A percentile compares a stretch with the other conserved stretches of the same genome.
These are phyloP conservation scores for Pleuronectes platessa DNA, from an alignment of 2,113 vertebrate species.

Conservation along the genomic window DNA sequence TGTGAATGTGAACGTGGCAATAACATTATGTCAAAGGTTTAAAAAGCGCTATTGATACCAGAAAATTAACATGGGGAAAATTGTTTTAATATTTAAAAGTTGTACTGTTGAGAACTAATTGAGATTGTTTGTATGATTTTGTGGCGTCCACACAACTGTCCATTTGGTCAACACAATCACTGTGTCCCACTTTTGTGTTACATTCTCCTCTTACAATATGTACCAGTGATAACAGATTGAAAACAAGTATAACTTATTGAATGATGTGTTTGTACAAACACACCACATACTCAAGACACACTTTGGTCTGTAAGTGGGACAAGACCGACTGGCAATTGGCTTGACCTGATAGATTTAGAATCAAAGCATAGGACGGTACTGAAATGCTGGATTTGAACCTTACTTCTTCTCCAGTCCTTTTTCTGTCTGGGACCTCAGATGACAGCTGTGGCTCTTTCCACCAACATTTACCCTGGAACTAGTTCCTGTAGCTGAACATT, in stretches of 20 bases:
- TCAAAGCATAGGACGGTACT: conserved; percentile 10
- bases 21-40: conserved; percentile 55
- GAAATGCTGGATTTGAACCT: conserved; percentile 70
- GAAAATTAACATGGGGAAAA: conserved; percentile 22
- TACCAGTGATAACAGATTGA: not conserved
- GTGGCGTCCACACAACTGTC: conserved; percentile 30
- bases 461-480: not conserved
- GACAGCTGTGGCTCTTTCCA: not conserved
- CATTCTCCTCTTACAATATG: not conserved
- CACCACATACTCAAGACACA: conserved; percentile 11
- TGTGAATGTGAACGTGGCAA: conserved; percentile 70
- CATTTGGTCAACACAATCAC: conserved; percentile 2
- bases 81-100: conserved; percentile 55
- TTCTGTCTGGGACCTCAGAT: conserved; percentile 6
- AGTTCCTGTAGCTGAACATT: conserved; percentile 1
- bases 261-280: not conserved
- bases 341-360: conserved; percentile 30
- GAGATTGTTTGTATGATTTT: conserved; percentile 20
- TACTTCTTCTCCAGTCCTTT: not conserved
- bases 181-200: conserved; percentile 27
- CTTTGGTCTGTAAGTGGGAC: conserved; percentile 18
- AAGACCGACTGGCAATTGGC: conserved; percentile 9
- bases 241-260: not conserved
- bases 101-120: conserved; percentile 10
- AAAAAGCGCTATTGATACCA: conserved; percentile 35